Conservation (phyloP, 2,888 invertebrate genomes). For the Acanthosepion esculentum region DNA sequence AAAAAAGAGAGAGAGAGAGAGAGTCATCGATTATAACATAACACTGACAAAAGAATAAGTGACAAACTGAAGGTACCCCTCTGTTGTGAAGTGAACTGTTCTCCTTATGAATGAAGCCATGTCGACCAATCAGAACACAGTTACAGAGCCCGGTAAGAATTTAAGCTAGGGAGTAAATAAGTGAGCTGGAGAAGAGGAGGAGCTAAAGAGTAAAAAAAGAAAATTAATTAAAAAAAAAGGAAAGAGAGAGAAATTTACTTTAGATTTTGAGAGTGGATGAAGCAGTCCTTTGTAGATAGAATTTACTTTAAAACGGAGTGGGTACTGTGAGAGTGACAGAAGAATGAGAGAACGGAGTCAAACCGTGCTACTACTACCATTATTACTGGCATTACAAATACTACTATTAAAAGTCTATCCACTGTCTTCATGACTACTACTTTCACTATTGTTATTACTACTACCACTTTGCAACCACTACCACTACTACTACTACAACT, state of each 20-base stretch:
- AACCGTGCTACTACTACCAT: background rate
- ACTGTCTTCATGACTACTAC: background rate
- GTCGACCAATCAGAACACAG: background rate
- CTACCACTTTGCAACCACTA: background rate
- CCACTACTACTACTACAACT: background rate
- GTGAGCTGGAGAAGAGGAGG: background rate
- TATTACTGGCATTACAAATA: background rate
- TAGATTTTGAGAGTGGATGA: background rate
- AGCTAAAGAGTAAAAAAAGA: background rate
- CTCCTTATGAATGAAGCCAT: background rate
- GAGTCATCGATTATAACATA: background rate
- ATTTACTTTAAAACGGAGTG: background rate
- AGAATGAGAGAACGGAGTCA: background rate
- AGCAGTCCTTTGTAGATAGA: background rate
- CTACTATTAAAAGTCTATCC: background rate
- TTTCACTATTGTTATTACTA: background rate
- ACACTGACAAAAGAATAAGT: background rate
- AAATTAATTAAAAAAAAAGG: background rate
- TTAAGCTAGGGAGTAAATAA: too few species aligned
- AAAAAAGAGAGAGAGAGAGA: background rate
- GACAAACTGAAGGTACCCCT: background rate
- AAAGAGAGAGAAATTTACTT: background rate
- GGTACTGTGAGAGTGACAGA: background rate
- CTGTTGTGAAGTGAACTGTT: background rate
- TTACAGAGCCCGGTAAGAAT: background rate